Evolutionary conservation across 30 jellyfish, hydroid and myxozoan species (phyloP), one percentile per base, ranked within the genome.

Genomic region (Mastigias papua): DNA sequence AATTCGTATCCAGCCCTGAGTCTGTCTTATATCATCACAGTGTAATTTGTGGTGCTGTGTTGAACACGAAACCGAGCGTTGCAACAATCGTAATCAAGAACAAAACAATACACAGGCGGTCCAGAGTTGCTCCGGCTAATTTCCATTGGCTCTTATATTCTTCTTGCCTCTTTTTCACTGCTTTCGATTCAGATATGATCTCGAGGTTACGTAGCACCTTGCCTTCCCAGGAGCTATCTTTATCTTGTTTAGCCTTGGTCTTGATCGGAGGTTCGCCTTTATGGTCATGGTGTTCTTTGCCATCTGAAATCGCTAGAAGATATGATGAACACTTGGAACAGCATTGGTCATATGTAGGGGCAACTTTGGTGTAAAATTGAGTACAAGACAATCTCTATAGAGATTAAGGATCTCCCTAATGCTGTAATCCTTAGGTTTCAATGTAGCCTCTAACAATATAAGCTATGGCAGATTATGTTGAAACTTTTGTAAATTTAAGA

Each of bases 81-180:
- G 87, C 93, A 35, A 84, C 34, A 0, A 84, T 71, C 10, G 93
- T 84, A 20, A 76, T 70, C 51, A 84, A 27, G 48, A 84, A 84
- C 64, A 84, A 35, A 3, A 84, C 87, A 27, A 84, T 63, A 67
- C 93, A 84, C 50, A 84, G 76, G 7, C 93, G 86, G 58, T 84
- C 93, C 81, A 84, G 64, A 21, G 93, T 72, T 23, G 93, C 93
- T 10, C 87, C 93, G 3, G 93, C 93, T 81, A 84, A 16, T 71
- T 84, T 84, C 93, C 93, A 84, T 46, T 84, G 79, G n/a, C 37
- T 78, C 70, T 64, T 58, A 77, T 84, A 34, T 29, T 51, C 73
- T 34, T 84, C 81, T 65, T 70, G 93, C 31, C 57, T 70, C 87
- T 84, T 84, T 46, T 84, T 84, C 61, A 34, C 2, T n/a, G 63